phyloP scores from a whole-genome alignment of 2,888 invertebrate genomes.

The Cheiracanthium punctorium region DNA sequence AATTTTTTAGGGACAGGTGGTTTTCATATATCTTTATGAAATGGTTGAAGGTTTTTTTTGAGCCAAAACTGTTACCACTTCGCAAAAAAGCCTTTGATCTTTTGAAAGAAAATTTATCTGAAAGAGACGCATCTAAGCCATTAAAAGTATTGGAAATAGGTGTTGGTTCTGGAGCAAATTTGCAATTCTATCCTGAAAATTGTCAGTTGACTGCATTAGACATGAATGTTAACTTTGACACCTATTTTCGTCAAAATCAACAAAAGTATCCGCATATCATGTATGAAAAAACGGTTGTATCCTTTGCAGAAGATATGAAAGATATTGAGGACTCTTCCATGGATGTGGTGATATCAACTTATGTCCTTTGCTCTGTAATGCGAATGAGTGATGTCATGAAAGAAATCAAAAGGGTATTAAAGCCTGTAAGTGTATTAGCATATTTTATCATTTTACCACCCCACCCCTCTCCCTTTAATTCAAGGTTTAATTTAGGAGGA shows the following conservation, averaged over 20 bases:
- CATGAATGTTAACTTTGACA: slow-evolving; percentile 72
- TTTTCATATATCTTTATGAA: slow-evolving; percentile 30
- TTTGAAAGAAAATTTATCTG: slow-evolving; percentile 9
- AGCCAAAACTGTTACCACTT: not conserved
- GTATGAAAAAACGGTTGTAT: slow-evolving; percentile 71
- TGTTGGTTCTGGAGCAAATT: slow-evolving; percentile 71
- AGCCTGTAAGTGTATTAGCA: slow-evolving; percentile 48
- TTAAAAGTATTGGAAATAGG: slow-evolving; percentile 61
- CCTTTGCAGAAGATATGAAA: slow-evolving; percentile 73
- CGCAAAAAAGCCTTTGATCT: slow-evolving; percentile 21
- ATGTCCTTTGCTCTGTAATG: slow-evolving; percentile 74
- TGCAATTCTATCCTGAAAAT: slow-evolving; percentile 72
- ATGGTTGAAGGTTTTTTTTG: not conserved
- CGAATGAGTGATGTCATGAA: slow-evolving; percentile 72
- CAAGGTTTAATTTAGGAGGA: no score
- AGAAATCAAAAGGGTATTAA: slow-evolving; percentile 74
- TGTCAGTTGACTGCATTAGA: slow-evolving; percentile 72
- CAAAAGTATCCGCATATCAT: slow-evolving; percentile 61
- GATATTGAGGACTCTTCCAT: slow-evolving; percentile 73
- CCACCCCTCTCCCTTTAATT: no score
- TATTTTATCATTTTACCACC: no score
- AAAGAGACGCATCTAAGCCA: slow-evolving; percentile 8
- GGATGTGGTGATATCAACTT: slow-evolving; percentile 74
- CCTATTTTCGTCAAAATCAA: slow-evolving; percentile 68
- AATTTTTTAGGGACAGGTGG: slow-evolving; percentile 25